Evolutionary conservation across 2,888 invertebrate species (phyloP), one percentile per base, ranked within the genome.

Genomic region (Meloe dianella): DNA sequence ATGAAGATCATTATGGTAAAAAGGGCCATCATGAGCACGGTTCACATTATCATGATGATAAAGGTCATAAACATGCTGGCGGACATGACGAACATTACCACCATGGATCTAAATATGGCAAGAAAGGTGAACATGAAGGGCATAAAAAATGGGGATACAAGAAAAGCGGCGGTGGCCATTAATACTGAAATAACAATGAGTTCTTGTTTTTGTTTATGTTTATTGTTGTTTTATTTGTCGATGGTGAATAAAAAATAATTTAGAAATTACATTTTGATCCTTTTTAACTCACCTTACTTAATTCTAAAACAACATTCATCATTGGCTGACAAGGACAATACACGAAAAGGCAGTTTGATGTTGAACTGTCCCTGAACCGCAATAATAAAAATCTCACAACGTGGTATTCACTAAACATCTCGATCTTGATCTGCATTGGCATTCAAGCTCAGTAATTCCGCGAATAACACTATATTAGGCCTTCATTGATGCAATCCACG

Each of bases 1-100:
- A 93, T 76, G 89, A 91, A 75, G 91, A 91, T 74, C 90, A 92
- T 78, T 90, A 93, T 73, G 93, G 92, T 41, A 91, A 94, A 83
- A 92, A 93, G 80, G 93, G 93, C 12, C 89, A 91, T 77, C 89
- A 91, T 79, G 90, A 92, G 79, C 92, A 94, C 80, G 94, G 94
- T 7, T 89, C 90, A 67, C 92, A 94, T 80, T 89, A 92, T 80
- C 89, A 92, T 77, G 91, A 91, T 47, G 90, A 93, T 78, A 90
- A 91, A 75, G 94, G 93, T 0, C 93, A 93, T 83, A 92, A 94
- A 82, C 88, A 90, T 69, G 88, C 90, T 65, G 91, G 88, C 17
- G 93, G 93, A 8, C 92, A 94, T 78, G 90, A 92, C 68, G 89
- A 90, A 70, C 92, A 94, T 78, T 88, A 92, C 82, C 87, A 89